Conservation (phyloP, 2,888 invertebrate genomes). For the Liopterus haemorrhoidalis region DNA sequence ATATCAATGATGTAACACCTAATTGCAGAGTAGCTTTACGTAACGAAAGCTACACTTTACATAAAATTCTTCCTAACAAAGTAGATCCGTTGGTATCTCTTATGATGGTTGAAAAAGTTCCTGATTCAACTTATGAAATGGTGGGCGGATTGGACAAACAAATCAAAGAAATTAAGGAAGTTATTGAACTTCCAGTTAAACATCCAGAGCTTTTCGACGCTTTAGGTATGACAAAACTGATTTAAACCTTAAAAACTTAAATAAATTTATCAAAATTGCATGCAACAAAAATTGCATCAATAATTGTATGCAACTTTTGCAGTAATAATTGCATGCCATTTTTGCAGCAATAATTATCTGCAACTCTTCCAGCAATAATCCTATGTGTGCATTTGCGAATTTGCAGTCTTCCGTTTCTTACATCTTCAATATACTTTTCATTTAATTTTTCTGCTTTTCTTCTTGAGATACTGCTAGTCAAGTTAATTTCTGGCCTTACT, state of each 20-base stretch:
- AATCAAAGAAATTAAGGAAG: slow-evolving; percentile 99
- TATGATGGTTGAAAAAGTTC: slow-evolving; percentile 99
- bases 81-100: slow-evolving; percentile 95
- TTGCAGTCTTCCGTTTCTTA: too few relatives aligned
- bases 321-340: too few relatives aligned
- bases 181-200: slow-evolving; percentile 97
- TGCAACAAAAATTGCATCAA: too few relatives aligned
- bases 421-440: too few relatives aligned
- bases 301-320: too few relatives aligned
- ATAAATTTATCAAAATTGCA: too few relatives aligned
- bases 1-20: slow-evolving; percentile 95
- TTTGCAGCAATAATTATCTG: too few relatives aligned
- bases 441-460: too few relatives aligned
- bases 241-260: background rate
- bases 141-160: slow-evolving; percentile 99
- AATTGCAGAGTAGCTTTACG: slow-evolving; percentile 96
- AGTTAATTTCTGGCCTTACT: too few relatives aligned
- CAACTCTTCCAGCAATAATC: too few relatives aligned
- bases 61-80: slow-evolving; percentile 98
- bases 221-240: slow-evolving; percentile 56
- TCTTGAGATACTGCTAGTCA: too few relatives aligned
- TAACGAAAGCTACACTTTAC: slow-evolving; percentile 97
- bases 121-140: slow-evolving; percentile 99
- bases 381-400: too few relatives aligned
- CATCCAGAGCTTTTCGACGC: slow-evolving; percentile 99